Conservation (phyloP, 2,113 vertebrate genomes). For the Dryoscopus gambensis region DNA sequence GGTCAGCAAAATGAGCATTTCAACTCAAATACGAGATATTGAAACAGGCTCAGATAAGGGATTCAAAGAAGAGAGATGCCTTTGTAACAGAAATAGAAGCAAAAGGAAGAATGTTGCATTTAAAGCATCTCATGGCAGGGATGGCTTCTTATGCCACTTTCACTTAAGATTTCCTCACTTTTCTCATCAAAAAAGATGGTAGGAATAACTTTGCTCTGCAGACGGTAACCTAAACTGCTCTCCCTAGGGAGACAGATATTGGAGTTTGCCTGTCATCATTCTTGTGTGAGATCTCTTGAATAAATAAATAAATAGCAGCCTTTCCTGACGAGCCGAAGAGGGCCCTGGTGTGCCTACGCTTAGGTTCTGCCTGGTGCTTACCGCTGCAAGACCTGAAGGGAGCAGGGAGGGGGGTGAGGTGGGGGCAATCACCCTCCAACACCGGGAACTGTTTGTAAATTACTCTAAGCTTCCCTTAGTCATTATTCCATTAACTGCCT, state of each 20-base stretch:
- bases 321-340: neutral
- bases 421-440: slow-evolving; percentile 1
- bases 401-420: neutral
- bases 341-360: neutral
- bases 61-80: neutral
- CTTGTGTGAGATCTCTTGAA: neutral
- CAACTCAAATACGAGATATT: neutral
- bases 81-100: neutral
- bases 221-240: neutral
- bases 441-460: slow-evolving; percentile 28
- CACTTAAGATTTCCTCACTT: neutral
- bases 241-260: neutral
- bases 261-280: neutral
- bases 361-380: neutral
- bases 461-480: slow-evolving; percentile 52
- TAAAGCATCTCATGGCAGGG: neutral
- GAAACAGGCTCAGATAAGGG: neutral
- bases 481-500: slow-evolving; percentile 67
- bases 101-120: neutral
- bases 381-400: neutral
- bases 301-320: neutral
- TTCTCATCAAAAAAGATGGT: neutral
- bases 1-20: neutral
- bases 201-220: neutral
- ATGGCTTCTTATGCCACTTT: neutral